These are phyloP conservation scores for Chionoecetes opilio DNA, from an alignment of 1,140 invertebrate species.

Conservation along the genomic window DNA sequence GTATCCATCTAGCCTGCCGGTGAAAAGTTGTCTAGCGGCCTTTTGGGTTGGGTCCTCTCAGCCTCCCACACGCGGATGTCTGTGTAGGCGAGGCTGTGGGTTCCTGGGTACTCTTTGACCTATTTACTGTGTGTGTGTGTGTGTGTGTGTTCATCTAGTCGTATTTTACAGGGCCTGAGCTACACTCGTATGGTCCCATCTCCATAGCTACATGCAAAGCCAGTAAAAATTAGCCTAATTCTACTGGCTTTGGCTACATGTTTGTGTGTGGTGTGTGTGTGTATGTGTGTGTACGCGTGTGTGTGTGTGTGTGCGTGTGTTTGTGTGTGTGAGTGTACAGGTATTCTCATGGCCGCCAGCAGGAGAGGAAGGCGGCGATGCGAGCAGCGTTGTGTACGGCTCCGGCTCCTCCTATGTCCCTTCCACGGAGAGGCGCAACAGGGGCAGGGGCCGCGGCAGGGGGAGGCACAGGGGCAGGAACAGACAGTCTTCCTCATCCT, in stretches of 20 bases:
- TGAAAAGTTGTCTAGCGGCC: too few species aligned
- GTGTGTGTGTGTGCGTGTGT: slow-evolving; percentile 21
- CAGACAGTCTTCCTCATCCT: slow-evolving; percentile 10
- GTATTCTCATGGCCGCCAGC: slow-evolving; percentile 59
- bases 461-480: background rate
- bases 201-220: too few species aligned
- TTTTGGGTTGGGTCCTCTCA: too few species aligned
- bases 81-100: too few species aligned
- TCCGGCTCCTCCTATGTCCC: slow-evolving; percentile 65
- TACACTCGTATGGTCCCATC: too few species aligned
- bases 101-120: too few species aligned
- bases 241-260: too few species aligned
- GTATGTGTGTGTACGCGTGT: background rate
- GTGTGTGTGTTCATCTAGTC: background rate
- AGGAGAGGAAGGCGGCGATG: background rate
- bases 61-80: too few species aligned
- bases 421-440: slow-evolving; percentile 52
- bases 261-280: background rate
- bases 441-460: slow-evolving; percentile 42
- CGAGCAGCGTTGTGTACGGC: slow-evolving; percentile 59
- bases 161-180: too few species aligned
- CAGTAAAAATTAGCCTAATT: too few species aligned
- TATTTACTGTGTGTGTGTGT: background rate
- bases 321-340: background rate
- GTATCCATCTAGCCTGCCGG: too few species aligned